Evolutionary conservation across 2,797 vertebrate species (phyloP), one percentile per base, ranked within the genome.

Genomic region (Cynopterus sphinx): DNA sequence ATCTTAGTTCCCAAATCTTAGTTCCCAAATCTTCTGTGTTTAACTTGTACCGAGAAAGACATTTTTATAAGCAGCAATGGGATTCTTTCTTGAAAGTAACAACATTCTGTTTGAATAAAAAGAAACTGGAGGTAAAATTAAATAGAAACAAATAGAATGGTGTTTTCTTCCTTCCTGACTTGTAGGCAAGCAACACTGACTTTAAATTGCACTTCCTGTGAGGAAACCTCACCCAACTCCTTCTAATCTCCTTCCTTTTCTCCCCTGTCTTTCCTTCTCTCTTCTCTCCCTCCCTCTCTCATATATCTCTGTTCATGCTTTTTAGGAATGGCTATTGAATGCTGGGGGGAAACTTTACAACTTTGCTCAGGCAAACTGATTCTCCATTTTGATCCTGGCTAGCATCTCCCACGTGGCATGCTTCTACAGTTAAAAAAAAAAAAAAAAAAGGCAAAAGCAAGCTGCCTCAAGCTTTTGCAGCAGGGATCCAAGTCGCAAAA

Each of bases 351-450:
- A 8, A 87, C 31, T 87, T 81, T 88, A 89, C 79, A 95, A 63
- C 93, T 94, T 73, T 13, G 4, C 83, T 90, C 74, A 49, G 73
- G 49, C 10, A 94, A 97, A 95, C 8, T 8, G 33, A 94, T 96
- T 28, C 63, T 63, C 89, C 31, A 59, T 53, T 79, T 97, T 96
- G 1, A 16, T 96, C 79, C 96, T 91, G 51, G 28, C 41, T 74
- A 24, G 26, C 36, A 68, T 75, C 51, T 93, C 61, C 63, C 24
- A 79, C 22, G 53, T 81, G 67, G 4, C 19, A 51, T 24, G 31
- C 21, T 67, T 94, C 61, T 15, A 43, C 2, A 65, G 49, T 49
- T 4, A 49, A 49, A 49, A 16, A 49, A 9, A 43, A 11, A 2
- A 43, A 43, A 43, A 9, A 43, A 43, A 9, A 9, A 16, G 5